Evolutionary conservation across 2,888 invertebrate genomes (phyloP).

Genomic region (Villa cingulata): DNA sequence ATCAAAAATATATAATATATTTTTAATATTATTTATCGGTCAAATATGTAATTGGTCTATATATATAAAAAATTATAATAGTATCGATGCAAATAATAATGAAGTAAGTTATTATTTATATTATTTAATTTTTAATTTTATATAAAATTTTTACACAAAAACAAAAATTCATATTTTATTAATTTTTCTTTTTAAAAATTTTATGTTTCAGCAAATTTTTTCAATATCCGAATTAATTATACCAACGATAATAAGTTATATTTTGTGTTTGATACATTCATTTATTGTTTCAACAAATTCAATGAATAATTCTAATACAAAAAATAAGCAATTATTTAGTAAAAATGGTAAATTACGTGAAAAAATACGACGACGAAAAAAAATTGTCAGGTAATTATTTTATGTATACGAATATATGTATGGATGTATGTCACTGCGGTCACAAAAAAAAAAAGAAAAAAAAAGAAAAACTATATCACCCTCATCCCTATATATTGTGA

Average conservation of each 20-base stretch:
- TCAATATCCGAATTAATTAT: conserved; percentile 55
- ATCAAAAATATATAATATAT: conserved; percentile 53
- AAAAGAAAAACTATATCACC: no score
- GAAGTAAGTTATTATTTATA: background rate
- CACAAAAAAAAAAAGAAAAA: no score
- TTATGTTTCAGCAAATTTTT: conserved; percentile 37
- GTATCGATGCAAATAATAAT: conserved; percentile 16
- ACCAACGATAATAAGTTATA: conserved; percentile 57
- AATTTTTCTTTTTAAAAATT: conserved; percentile 1
- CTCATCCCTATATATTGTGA: no score
- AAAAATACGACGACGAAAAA: conserved; percentile 27
- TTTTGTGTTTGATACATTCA: conserved; percentile 63
- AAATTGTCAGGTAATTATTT: conserved; percentile 27
- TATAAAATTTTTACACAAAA: conserved; percentile 21
- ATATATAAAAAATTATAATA: conserved; percentile 32
- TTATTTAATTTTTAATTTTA: conserved; percentile 1
- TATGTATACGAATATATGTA: no score
- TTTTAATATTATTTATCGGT: conserved; percentile 63
- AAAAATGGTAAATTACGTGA: conserved; percentile 23
- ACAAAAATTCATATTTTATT: background rate
- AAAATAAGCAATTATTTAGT: conserved; percentile 27
- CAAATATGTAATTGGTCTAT: conserved; percentile 43
- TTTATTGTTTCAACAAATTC: conserved; percentile 61
- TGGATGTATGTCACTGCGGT: no score
- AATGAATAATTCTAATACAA: conserved; percentile 22